phyloP scores from a whole-genome alignment of 1,140 invertebrate genomes.

The Antheraea mylitta region DNA sequence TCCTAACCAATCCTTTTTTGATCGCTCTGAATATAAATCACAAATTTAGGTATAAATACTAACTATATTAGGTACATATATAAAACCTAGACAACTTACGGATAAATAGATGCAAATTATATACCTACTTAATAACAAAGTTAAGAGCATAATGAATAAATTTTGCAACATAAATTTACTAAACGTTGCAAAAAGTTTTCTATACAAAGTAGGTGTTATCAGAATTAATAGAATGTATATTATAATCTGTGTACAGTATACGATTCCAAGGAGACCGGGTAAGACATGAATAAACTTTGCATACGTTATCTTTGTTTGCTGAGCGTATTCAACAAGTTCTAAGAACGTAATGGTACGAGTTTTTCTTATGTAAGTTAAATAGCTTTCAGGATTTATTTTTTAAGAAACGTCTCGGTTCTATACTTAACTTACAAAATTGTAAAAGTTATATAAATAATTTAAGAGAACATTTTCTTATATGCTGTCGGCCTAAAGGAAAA shows the following conservation, averaged over 20 bases:
- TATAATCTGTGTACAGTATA: slow-evolving; percentile 23
- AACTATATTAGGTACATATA: no score
- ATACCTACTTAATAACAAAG: no score
- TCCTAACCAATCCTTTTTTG: no score
- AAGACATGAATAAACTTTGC: slow-evolving; percentile 28
- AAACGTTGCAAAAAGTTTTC: neutral
- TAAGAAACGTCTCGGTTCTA: neutral
- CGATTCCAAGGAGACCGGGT: slow-evolving; percentile 11
- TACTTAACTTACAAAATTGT: neutral
- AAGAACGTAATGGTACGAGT: neutral
- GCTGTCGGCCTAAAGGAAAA: no score
- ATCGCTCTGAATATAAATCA: no score
- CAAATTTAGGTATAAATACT: no score
- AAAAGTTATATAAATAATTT: neutral
- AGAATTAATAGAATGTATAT: neutral
- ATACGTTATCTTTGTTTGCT: slow-evolving; percentile 27
- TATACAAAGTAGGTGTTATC: neutral
- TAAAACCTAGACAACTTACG: no score
- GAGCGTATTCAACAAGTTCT: slow-evolving; percentile 25
- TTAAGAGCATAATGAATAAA: no score
- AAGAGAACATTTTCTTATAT: no score
- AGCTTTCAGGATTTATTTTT: slow-evolving; percentile 1
- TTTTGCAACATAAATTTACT: neutral
- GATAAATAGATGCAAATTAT: no score
- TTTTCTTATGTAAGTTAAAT: slow-evolving; percentile 8